A percentile compares a stretch with the other conserved stretches of the same genome.
Conservation (phyloP, 2,797 vertebrate genomes). For the Acrocephalus scirpaceus region DNA sequence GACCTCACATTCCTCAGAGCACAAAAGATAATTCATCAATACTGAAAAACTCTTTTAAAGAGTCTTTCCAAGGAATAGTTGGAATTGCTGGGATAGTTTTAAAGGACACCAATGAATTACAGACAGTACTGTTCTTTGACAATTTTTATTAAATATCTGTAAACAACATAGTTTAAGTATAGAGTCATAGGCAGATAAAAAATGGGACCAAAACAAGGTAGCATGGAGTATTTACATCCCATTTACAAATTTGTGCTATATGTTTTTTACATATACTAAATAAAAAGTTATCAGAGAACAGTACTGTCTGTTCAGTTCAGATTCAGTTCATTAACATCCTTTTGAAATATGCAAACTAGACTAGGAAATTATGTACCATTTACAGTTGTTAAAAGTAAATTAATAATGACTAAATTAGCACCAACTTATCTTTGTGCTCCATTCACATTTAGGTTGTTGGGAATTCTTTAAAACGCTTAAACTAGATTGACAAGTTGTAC, state of each 20-base stretch:
- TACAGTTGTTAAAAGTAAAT: neutral
- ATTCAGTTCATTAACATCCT: constrained; percentile 17
- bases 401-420: neutral
- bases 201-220: neutral
- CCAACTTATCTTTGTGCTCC: neutral
- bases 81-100: constrained; percentile 67
- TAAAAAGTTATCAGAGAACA: constrained; percentile 7
- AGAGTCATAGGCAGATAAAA: neutral
- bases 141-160: constrained; percentile 37
- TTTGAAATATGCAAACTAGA: constrained; percentile 26
- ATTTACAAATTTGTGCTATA: neutral
- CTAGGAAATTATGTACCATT: neutral
- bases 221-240: neutral
- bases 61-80: constrained; percentile 69
- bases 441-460: neutral
- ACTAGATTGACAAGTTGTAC: constrained; percentile 74
- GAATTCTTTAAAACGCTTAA: neutral
- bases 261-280: neutral
- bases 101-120: constrained; percentile 62
- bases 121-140: constrained; percentile 33
- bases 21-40: constrained; percentile 76
- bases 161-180: constrained; percentile 24
- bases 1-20: constrained; percentile 67
- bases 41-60: constrained; percentile 62
- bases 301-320: neutral